Base-by-base conservation (phyloP, 2,888 invertebrate species). In the Agonum fuliginosum region DNA sequence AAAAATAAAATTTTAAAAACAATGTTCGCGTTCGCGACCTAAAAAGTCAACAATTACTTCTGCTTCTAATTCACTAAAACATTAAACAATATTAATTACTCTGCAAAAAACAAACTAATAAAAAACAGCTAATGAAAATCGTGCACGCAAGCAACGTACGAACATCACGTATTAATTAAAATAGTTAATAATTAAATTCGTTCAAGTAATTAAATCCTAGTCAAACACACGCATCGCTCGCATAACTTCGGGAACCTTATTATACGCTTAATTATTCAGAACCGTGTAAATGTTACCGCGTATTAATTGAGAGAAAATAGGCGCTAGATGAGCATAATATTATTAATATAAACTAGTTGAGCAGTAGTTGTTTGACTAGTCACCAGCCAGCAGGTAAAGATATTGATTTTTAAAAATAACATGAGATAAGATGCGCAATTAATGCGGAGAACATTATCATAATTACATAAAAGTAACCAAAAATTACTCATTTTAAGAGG, bases 111-210 rank as follows among this genome's bases (percentile, higher is more conserved):
- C 37, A 22, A 65, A 65, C 27, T 41, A 67, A 20, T 41, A 67
- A 67, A 67, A 67, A 67, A 24, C 22, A 14, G 12, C 41, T 67
- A 67, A 67, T 67, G 67, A 37, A 67, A 67, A 67, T 37, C 48
- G 51, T 30, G 51, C 71, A 71, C 71, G 71, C 71, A 71, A 71
- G 5, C 17, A 37, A 19, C 67, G 5, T 10, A 67, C 17, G 24
- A 34, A 14, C 54, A 72, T 72, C 72, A 54, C 37, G 58, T 72
- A 54, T 72, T 72, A 72, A 72, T 72, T 72, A 72, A 72, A 72
- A 72, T 72, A 72, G 54, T 72, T 72, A 72, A 72, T 72, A 72
- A 72, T 72, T 72, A 72, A 72, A 72, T 72, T 72, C 72, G 72
- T 72, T 72, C 72, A 54, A 72, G 70, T 70, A 70, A 70, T 70